Evolutionary conservation across 2,113 vertebrate species (phyloP), one percentile per base, ranked within the genome.

Genomic region (Nothoprocta pentlandii): DNA sequence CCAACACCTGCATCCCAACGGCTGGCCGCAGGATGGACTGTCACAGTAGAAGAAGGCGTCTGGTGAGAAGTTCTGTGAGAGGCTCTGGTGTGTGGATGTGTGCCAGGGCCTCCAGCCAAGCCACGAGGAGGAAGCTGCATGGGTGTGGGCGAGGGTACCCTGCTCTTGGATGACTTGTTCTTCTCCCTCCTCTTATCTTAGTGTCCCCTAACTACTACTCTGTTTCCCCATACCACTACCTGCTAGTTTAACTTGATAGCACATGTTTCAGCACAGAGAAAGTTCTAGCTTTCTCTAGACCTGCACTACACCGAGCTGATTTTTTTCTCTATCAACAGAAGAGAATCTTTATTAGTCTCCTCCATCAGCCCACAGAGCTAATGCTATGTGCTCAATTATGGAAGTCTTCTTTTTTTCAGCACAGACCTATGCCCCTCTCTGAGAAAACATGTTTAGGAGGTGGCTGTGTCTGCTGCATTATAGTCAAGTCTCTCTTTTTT

Each of bases 171-270:
- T 86, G 77, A 76, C 80, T 87, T 92, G 71, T 86, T 95, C 83
- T 82, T 87, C 87, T 91, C 89, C 69, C 89, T 89, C 32, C 76
- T 77, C 68, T 80, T 95, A 90, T 85, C 2, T 8, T 93, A 95
- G 94, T 85, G 85, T 70, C 89, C 90, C 85, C 93, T 88, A 42
- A 92, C 71, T 54, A 17, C 84, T 32, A 67, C 64, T 95, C 93
- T 13, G 8, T 88, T 95, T 75, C 79, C 84, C 88, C 73, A 53
- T 61, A 28, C 68, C 59, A n/a, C 80, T 89, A 67, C 41, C 36
- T 87, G 83, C 88, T 96, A 46, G 54, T 84, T 81, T 92, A 94
- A 74, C 51, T 77, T 81, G 62, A 39, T 81, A 96, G 77, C 92
- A 88, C 10, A 10, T 70, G 22, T 80, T 89, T 91, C 71, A 75